phyloP scores from a whole-genome alignment of 2,888 invertebrate species.

The Melanostoma scalare region DNA sequence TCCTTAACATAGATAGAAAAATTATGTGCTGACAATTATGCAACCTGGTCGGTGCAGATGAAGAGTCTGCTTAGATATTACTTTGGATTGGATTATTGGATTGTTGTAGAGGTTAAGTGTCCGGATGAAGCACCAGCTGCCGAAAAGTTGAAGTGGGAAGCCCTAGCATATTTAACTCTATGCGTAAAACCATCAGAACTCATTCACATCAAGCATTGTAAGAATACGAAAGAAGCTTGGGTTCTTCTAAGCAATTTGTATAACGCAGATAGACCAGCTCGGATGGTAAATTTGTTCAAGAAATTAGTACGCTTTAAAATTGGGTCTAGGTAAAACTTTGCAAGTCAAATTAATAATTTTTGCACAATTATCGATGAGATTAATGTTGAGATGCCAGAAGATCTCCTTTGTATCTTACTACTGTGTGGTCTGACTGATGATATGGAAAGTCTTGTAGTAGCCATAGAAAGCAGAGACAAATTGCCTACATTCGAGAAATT shows the following conservation, averaged over 20 bases:
- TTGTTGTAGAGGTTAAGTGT: slow-evolving; percentile 10
- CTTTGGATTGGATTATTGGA: slow-evolving; percentile 9
- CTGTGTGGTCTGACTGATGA: slow-evolving; percentile 8
- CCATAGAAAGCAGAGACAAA: slow-evolving; percentile 1
- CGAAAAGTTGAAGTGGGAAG: slow-evolving; percentile 11
- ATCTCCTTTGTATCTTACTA: slow-evolving; percentile 5
- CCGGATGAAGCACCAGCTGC: background rate
- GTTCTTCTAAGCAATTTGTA: slow-evolving; percentile 40
- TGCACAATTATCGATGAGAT: slow-evolving; percentile 10
- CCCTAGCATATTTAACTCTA: slow-evolving; percentile 10
- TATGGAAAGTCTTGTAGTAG: slow-evolving; percentile 1
- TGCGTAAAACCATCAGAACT: slow-evolving; percentile 7
- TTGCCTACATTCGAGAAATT: slow-evolving; percentile 11
- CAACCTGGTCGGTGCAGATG: slow-evolving; percentile 13
- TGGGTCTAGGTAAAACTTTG: slow-evolving; percentile 4
- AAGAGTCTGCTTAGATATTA: slow-evolving; percentile 9
- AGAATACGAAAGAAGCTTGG: slow-evolving; percentile 22
- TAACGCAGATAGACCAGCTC: slow-evolving; percentile 58
- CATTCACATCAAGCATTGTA: slow-evolving; percentile 10
- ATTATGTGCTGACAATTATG: slow-evolving; percentile 8
- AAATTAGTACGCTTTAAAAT: slow-evolving; percentile 9
- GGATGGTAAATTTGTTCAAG: slow-evolving; percentile 58
- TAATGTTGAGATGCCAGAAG: background rate
- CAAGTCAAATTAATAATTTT: slow-evolving; percentile 2
- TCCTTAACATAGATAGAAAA: slow-evolving; percentile 7